These are phyloP conservation scores for Aulostomus chinensis DNA, from an alignment of 2,797 vertebrate genomes.

Conservation along the genomic window DNA sequence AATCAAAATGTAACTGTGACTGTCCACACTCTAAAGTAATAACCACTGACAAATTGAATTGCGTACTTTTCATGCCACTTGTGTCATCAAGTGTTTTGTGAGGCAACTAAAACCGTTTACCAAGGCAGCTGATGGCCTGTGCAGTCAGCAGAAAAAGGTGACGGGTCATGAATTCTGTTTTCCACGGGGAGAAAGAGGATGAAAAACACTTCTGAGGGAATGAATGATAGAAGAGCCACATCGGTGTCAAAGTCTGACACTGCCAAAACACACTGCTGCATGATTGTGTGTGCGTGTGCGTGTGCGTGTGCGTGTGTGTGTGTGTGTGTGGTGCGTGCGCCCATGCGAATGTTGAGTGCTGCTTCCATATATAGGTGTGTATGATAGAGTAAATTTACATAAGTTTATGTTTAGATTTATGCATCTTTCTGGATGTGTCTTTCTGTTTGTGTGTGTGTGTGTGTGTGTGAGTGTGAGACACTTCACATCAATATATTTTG, in stretches of 20 bases:
- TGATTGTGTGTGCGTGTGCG: conserved; percentile 3
- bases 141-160: conserved; percentile 71
- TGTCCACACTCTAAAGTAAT: conserved; percentile 35
- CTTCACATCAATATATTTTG: no score
- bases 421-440: no score
- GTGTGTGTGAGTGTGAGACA: no score
- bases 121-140: conserved; percentile 48
- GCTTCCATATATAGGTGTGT: not conserved
- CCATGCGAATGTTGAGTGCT: no score
- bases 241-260: conserved; percentile 41
- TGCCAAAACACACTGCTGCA: conserved; percentile 38
- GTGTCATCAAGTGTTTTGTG: conserved; percentile 71
- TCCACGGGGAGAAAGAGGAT: conserved; percentile 36
- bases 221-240: conserved; percentile 62
- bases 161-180: conserved; percentile 75
- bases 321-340: no score
- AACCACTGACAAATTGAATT: conserved; percentile 62
- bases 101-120: conserved; percentile 57
- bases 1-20: conserved; percentile 54
- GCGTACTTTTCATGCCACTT: conserved; percentile 59
- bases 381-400: no score
- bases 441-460: no score
- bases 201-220: conserved; percentile 51
- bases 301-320: not conserved
- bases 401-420: no score